Evolutionary conservation across 2,113 vertebrate genomes (phyloP), one percentile per base, ranked within the genome.

Genomic region (Platichthys stellatus): DNA sequence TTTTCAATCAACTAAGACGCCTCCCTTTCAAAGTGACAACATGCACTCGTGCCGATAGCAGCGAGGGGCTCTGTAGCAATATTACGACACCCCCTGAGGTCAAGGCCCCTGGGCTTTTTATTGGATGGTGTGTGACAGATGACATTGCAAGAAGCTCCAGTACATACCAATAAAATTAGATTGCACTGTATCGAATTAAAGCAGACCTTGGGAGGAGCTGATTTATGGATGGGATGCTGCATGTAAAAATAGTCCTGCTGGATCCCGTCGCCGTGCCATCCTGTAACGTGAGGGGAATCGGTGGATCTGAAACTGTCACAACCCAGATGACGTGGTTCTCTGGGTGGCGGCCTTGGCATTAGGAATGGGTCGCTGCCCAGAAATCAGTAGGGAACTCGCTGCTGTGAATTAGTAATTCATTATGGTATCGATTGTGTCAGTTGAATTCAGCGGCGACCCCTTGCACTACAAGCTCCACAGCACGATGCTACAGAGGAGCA

Each of bases 91-190:
- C 84, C 31, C 21, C 20, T 23, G 79, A 82, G 92, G 88, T 93
- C 92, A 92, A 90, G 90, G 87, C 90, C 74, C 40, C 31, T 1
- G 2, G 74, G 78, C 54, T 83, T 69, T 92, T 92, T 88, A 90
- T 88, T 85, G 83, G 90, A 78, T 61, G 73, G 45, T 74, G 85
- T 80, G 86, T 90, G 87, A 92, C 90, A 78, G 88, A 90, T 90
- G 90, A 92, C 92, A 90, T 90, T 86, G 90, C 79, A 63, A 86
- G 90, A 88, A 69, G 82, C 86, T 66, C 80, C 83, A 76, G 89
- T 84, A 88, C 90, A 86, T 88, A 84, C 86, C 88, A 85, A 89
- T 92, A 90, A 91, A 91, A 91, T 90, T 69, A 81, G 85, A 92
- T 90, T 84, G 86, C 86, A 45, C 76, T 54, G 78, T 86, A 90